Base-by-base conservation (phyloP, 2,888 invertebrate species). In the Troglohyphantes excavatus region DNA sequence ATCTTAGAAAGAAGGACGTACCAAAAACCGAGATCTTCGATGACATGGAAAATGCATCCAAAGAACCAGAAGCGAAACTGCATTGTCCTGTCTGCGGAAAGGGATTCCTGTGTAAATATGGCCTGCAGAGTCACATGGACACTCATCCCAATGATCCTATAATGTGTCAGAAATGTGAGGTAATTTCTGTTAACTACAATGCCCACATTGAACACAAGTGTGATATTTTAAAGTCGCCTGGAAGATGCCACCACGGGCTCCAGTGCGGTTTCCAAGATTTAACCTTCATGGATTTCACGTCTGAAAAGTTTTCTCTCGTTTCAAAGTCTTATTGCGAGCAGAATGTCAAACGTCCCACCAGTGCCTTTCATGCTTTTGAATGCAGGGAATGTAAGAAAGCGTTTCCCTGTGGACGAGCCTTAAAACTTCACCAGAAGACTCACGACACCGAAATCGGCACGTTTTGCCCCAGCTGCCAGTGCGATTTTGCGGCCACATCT, bases 251-350 rank as follows among this genome's bases (percentile, higher is more conserved):
- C 13, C 11, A 23, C 6, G 63, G 43, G 21, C 63, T 78, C 6
- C 33, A 26, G 23, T 43, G 88, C 75, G 91, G 91, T 0, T 91
- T 92, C 68, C 90, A 92, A 78, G 92, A 97, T 93, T 94, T 96
- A 82, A 95, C 95, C 1, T 96, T 96, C 93, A 95, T 96, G n/a
- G 97, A 97, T 93, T 97, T 97, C 93, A 96, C 97, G 0, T 95
- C 95, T 89, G 95, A 95, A 92, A 97, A 97, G 93, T 97, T 96
- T 93, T 95, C 97, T 0, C 95, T 96, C 81, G 96, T 97, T 91
- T 96, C 96, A 0, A 95, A 96, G 91, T 95, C 95, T 26, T 95
- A 96, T 91, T 96, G 96, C 93, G 97, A 97, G 92, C 95, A 95
- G 91, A 95, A 95, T 88, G 86, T 92, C 2, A 92, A 93, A 46